Evolutionary conservation across 2,888 invertebrate genomes (phyloP).

Genomic region (Sinentomon sp.): DNA sequence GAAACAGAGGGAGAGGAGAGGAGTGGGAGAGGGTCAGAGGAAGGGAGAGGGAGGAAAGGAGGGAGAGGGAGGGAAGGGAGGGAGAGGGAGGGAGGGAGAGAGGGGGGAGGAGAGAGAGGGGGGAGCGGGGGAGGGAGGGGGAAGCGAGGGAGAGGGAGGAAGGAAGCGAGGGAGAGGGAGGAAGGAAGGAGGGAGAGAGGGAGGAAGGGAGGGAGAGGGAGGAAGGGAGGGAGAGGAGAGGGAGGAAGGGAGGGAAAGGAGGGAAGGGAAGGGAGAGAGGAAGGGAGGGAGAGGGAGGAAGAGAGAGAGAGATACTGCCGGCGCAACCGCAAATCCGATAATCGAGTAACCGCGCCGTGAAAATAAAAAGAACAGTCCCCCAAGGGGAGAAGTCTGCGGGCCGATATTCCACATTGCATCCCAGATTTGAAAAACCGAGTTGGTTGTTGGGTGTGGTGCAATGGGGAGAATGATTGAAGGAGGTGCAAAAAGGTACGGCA

Average conservation of each 20-base stretch:
- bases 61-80: conserved; percentile 4
- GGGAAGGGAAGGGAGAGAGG: conserved; percentile 4
- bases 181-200: conserved; percentile 10
- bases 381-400: conserved; percentile 3
- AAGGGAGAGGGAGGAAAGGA: conserved; percentile 7
- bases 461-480: too few relatives aligned
- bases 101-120: not conserved
- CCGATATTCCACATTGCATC: too few relatives aligned
- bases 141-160: not conserved
- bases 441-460: too few relatives aligned
- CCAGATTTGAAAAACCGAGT: too few relatives aligned
- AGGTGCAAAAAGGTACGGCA: too few relatives aligned
- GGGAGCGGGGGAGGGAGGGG: not conserved
- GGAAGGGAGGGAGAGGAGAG: conserved; percentile 5
- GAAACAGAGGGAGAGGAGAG: conserved; percentile 1
- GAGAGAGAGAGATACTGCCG: not conserved
- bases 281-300: conserved; percentile 1
- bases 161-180: conserved; percentile 8
- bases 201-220: conserved; percentile 11
- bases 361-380: too few relatives aligned
- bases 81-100: not conserved
- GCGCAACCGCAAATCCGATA: too few relatives aligned
- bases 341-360: too few relatives aligned
- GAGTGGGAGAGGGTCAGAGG: conserved; percentile 1
- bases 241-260: conserved; percentile 6